These are phyloP conservation scores for Homarus americanus DNA, from an alignment of 1,140 invertebrate genomes.

Conservation along the genomic window DNA sequence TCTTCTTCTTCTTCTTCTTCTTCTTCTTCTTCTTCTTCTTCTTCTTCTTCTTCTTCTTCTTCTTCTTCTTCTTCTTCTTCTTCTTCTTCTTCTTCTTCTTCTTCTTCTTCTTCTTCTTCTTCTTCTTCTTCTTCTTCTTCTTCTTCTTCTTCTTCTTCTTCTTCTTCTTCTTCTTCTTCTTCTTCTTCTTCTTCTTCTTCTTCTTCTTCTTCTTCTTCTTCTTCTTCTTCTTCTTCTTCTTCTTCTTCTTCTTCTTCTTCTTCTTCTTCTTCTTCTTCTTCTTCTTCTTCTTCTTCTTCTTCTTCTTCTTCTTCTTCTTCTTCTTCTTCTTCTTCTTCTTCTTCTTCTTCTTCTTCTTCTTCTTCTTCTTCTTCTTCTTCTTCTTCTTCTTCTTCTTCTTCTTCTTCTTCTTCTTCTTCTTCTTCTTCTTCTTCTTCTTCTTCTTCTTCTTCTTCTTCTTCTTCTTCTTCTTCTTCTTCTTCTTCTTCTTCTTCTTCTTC, in stretches of 20 bases:
- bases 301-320: background rate
- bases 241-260: background rate
- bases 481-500: background rate
- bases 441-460: background rate
- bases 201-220: background rate
- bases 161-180: background rate
- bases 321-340: background rate
- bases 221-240: background rate
- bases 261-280: background rate
- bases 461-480: background rate
- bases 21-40: background rate
- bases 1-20: background rate
- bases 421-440: background rate
- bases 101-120: background rate
- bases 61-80: conserved; percentile 10
- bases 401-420: background rate
- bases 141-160: background rate
- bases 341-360: background rate
- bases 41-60: background rate
- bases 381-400: background rate
- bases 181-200: background rate
- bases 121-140: background rate
- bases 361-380: background rate
- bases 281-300: background rate
- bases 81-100: background rate